A percentile compares a stretch with the other conserved stretches of the same genome.
Evolutionary conservation across 2,888 invertebrate species (phyloP).

Genomic region (Drosophila sordidula): DNA sequence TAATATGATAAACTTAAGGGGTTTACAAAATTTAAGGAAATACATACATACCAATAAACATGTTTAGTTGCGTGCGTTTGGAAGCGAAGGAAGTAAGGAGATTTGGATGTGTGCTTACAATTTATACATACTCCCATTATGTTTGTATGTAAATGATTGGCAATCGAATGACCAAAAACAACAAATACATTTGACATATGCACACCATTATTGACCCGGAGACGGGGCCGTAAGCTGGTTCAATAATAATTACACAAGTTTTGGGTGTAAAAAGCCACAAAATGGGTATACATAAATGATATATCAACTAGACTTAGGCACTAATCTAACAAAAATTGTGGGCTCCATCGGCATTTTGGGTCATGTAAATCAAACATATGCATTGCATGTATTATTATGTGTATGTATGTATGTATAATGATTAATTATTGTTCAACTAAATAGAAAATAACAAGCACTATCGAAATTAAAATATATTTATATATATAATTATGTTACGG

Average conservation of each 20-base stretch:
- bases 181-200: conserved; percentile 30
- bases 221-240: not conserved
- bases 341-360: conserved; percentile 48
- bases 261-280: conserved; percentile 81
- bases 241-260: conserved; percentile 48
- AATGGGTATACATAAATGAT: conserved; percentile 41
- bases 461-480: conserved; percentile 45
- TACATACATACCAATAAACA: conserved; percentile 47
- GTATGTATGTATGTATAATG: conserved; percentile 35
- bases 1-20: conserved; percentile 61
- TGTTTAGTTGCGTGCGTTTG: conserved; percentile 30
- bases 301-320: conserved; percentile 76
- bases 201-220: conserved; percentile 1
- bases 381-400: conserved; percentile 28
- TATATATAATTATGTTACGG: conserved; percentile 29
- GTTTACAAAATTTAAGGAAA: conserved; percentile 56
- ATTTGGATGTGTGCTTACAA: conserved; percentile 31
- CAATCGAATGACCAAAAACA: conserved; percentile 17
- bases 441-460: conserved; percentile 78
- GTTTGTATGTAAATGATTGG: conserved; percentile 6
- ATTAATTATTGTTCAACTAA: conserved; percentile 62
- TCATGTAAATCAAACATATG: conserved; percentile 27
- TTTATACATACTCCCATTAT: conserved; percentile 17
- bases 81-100: conserved; percentile 37
- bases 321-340: conserved; percentile 77